Evolutionary conservation across 2,113 vertebrate species (phyloP).

Genomic region (Alligator sinensis): DNA sequence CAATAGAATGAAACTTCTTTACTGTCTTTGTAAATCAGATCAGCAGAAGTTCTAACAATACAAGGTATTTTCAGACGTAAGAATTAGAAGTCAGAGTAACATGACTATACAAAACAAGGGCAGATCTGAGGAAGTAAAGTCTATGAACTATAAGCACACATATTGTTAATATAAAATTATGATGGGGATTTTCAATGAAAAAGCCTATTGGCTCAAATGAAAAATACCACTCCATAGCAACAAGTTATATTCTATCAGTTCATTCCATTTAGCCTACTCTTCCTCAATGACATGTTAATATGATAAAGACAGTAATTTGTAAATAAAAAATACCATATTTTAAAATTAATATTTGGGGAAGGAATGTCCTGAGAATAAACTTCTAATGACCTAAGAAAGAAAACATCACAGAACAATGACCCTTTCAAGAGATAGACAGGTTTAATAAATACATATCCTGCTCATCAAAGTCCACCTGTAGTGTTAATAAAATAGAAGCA

Average conservation of each 20-base stretch:
- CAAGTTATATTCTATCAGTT: background rate
- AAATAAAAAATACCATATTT: background rate
- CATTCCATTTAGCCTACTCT: background rate
- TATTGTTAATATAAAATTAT: background rate
- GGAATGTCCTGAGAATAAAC: conserved; percentile 21
- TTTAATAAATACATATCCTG: conserved; percentile 52
- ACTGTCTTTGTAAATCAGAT: background rate
- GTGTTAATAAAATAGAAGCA: conserved; percentile 46
- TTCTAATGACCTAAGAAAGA: conserved; percentile 45
- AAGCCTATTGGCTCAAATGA: background rate
- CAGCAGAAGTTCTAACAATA: background rate
- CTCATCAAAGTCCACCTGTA: conserved; percentile 20
- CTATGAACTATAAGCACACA: background rate
- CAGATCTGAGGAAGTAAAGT: background rate
- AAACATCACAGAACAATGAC: conserved; percentile 65
- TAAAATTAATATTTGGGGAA: background rate
- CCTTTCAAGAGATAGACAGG: conserved; percentile 50
- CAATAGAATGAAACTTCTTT: background rate
- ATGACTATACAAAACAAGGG: background rate
- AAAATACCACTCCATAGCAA: background rate
- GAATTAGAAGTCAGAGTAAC: background rate
- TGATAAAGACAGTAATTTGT: background rate
- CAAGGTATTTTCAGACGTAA: background rate
- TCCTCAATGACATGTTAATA: background rate
- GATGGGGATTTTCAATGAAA: background rate